Conservation (phyloP, 2,797 vertebrate genomes). For the Pangasius larnaudii region DNA sequence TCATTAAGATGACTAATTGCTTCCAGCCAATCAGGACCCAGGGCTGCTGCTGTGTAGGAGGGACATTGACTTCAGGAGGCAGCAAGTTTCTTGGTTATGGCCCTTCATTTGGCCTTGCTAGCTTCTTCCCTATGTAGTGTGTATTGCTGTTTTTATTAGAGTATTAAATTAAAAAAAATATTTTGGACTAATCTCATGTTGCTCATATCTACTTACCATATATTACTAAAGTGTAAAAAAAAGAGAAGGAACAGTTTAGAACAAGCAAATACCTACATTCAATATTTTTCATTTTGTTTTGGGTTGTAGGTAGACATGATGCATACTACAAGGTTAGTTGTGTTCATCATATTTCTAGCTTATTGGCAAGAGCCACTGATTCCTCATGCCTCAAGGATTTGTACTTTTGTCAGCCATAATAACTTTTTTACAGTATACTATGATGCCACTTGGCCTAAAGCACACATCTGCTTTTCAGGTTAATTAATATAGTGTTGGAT, state of each 20-base stretch:
- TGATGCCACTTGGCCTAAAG: not conserved
- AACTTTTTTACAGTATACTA: not conserved
- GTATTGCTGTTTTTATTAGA: not conserved
- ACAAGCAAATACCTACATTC: not conserved
- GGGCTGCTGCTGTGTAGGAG: not conserved
- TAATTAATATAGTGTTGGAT: not conserved
- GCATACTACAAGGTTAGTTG: not conserved
- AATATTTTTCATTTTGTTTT: not conserved
- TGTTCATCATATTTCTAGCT: not conserved
- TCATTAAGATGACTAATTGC: not conserved
- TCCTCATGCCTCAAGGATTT: not conserved
- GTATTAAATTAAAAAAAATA: not conserved
- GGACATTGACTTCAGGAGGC: not conserved
- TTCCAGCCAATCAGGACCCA: not conserved
- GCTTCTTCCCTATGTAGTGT: not conserved
- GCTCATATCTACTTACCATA: not conserved
- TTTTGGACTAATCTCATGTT: not conserved
- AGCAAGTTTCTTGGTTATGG: not conserved
- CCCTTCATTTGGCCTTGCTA: not conserved
- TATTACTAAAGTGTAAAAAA: not conserved
- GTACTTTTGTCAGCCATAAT: not conserved
- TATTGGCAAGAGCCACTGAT: not conserved
- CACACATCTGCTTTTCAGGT: not conserved
- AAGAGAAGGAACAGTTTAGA: not conserved
- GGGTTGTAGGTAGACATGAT: not conserved